Evolutionary conservation across 2,888 invertebrate genomes (phyloP).

Genomic region (Agapetus fuscipes): DNA sequence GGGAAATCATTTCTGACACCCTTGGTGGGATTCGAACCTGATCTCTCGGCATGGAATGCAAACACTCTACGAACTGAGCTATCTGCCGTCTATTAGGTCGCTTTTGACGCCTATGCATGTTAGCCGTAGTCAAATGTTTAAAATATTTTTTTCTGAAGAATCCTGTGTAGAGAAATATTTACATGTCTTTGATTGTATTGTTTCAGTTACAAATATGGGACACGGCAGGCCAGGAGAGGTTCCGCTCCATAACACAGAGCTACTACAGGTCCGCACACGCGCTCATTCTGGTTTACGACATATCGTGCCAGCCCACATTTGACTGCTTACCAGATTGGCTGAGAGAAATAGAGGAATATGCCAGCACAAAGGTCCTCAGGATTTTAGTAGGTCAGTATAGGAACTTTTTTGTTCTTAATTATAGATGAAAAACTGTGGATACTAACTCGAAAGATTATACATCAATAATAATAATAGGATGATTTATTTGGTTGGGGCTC

Average conservation of each 20-base stretch:
- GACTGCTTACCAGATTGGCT: conserved; percentile 97
- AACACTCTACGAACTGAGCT: too few species aligned
- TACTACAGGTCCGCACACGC: conserved; percentile 97
- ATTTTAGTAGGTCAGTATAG: conserved; percentile 77
- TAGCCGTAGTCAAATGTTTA: too few species aligned
- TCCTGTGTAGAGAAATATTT: too few species aligned
- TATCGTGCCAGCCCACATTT: conserved; percentile 95
- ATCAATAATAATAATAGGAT: too few species aligned
- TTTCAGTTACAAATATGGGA: conserved; percentile 96
- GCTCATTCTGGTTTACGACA: conserved; percentile 92
- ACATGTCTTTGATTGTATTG: conserved; percentile 11
- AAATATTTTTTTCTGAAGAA: too few species aligned
- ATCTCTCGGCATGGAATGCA: too few species aligned
- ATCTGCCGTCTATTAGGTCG: too few species aligned
- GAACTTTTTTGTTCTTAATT: background rate
- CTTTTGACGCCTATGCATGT: too few species aligned
- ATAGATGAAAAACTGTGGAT: too few species aligned
- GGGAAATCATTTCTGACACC: too few species aligned
- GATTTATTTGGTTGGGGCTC: too few species aligned
- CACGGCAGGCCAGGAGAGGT: conserved; percentile 94
- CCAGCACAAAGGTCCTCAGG: conserved; percentile 86
- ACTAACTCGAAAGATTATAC: background rate
- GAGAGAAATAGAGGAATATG: conserved; percentile 94
- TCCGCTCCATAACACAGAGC: conserved; percentile 95
- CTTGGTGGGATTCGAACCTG: too few species aligned